Evolutionary conservation across 2,888 invertebrate genomes (phyloP).

Genomic region (Metallyticus violacea): DNA sequence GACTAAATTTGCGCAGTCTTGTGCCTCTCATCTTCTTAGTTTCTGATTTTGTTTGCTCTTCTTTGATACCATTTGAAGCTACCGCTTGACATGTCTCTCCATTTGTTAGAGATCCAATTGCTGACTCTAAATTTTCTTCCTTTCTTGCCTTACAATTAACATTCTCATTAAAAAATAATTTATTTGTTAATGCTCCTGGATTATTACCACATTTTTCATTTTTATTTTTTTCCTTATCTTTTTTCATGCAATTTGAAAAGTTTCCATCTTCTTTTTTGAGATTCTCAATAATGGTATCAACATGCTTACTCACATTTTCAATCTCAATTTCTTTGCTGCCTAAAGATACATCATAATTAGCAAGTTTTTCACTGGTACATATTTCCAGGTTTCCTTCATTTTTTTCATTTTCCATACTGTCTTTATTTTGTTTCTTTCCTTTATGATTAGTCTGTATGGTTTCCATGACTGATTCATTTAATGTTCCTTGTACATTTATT

Average conservation of each 20-base stretch:
- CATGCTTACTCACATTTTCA: not conserved
- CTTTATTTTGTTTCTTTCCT: too few relatives aligned
- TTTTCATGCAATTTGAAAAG: not conserved
- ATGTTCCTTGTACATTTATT: not conserved
- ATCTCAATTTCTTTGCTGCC: not conserved
- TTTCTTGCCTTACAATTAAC: not conserved
- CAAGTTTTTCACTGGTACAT: not conserved
- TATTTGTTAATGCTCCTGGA: not conserved
- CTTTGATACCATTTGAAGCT: not conserved
- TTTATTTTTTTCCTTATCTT: not conserved
- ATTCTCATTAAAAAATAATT: not conserved
- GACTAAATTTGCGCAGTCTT: slow-evolving; percentile 1
- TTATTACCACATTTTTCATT: not conserved
- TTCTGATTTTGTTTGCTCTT: not conserved
- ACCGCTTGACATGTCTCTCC: not conserved
- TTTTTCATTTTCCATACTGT: not conserved
- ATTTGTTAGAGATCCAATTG: not conserved
- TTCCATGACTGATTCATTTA: not conserved
- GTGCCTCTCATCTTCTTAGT: not conserved
- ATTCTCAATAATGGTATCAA: not conserved
- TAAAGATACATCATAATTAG: not conserved
- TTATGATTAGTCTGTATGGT: too few relatives aligned
- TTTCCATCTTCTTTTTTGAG: not conserved
- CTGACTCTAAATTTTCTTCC: not conserved
- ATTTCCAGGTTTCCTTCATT: not conserved